phyloP scores from a whole-genome alignment of 2,797 vertebrate genomes.

The Danio albolineatus region DNA sequence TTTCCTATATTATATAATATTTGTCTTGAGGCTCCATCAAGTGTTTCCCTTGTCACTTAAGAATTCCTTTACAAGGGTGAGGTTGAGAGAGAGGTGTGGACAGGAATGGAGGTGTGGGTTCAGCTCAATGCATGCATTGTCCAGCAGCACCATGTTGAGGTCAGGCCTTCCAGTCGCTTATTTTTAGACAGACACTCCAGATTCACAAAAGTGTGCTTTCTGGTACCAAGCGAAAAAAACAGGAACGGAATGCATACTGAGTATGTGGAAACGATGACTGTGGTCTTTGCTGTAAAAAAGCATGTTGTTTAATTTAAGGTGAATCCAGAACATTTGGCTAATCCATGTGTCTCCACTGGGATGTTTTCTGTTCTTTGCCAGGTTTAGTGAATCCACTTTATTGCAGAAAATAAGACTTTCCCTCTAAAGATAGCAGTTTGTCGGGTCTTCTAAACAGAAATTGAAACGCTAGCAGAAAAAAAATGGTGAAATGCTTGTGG shows the following conservation, averaged over 20 bases:
- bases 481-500: neutral
- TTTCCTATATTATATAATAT: neutral
- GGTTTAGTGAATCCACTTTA: conserved; percentile 26
- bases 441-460: conserved; percentile 8
- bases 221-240: conserved; percentile 33
- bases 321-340: neutral
- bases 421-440: conserved; percentile 12
- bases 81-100: conserved; percentile 38
- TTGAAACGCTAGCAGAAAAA: neutral
- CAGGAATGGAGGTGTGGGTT: conserved; percentile 47
- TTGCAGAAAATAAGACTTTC: conserved; percentile 1
- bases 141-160: conserved; percentile 51
- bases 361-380: neutral
- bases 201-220: conserved; percentile 31
- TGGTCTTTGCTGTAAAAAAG: conserved; percentile 33
- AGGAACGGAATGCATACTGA: conserved; percentile 14
- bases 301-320: conserved; percentile 15
- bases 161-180: conserved; percentile 54
- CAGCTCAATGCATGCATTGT: conserved; percentile 58
- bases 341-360: neutral
- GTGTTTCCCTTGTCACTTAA: neutral
- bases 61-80: conserved; percentile 32
- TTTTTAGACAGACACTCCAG: conserved; percentile 51
- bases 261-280: conserved; percentile 28
- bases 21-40: neutral